Evolutionary conservation across 2,113 vertebrate species (phyloP).

Genomic region (Pteronura brasiliensis): DNA sequence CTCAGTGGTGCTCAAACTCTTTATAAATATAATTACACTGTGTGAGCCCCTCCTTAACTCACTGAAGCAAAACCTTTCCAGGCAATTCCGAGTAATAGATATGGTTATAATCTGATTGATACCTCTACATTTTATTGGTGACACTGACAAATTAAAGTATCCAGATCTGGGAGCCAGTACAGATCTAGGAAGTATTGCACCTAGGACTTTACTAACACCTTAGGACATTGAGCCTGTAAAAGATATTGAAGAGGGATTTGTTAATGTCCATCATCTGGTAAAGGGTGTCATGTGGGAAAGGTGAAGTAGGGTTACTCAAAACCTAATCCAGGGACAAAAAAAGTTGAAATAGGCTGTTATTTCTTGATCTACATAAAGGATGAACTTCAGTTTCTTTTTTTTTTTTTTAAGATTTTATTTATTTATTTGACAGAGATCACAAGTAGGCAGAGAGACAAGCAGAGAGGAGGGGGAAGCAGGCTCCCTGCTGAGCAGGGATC

Average conservation of each 20-base stretch:
- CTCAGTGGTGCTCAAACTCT: neutral
- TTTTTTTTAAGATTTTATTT: no score
- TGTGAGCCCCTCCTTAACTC: neutral
- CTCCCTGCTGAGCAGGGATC: no score
- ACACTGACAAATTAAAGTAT: conserved; percentile 12
- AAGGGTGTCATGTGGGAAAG: neutral
- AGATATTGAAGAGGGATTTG: neutral
- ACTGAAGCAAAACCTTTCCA: neutral
- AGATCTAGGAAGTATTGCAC: neutral
- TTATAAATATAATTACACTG: neutral
- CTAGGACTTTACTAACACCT: neutral
- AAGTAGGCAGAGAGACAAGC: no score
- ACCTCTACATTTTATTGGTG: conserved; percentile 3
- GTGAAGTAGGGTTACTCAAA: neutral
- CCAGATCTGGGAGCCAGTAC: neutral
- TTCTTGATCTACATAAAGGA: neutral
- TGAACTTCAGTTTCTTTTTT: neutral
- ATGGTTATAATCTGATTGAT: conserved; percentile 16
- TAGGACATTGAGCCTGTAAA: neutral
- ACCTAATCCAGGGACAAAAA: neutral
- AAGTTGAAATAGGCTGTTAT: neutral
- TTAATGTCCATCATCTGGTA: neutral
- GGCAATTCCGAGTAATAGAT: neutral
- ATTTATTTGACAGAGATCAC: no score
- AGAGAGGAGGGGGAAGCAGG: no score